phyloP scores from a whole-genome alignment of 2,797 vertebrate species.

The Rhabdophis nuchalis region DNA sequence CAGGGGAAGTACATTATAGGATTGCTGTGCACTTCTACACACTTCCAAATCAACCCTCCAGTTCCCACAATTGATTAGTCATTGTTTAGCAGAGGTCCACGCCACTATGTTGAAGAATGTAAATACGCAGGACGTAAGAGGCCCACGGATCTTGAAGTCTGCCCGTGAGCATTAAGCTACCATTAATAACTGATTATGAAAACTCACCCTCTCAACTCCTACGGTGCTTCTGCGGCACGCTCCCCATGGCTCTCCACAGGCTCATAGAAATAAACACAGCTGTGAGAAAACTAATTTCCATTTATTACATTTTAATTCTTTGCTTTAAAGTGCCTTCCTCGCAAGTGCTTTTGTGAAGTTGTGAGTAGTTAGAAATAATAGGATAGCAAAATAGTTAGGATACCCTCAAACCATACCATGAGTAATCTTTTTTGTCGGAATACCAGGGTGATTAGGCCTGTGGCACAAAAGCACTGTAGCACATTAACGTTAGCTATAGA shows the following conservation, averaged over 20 bases:
- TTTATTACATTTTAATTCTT: slow-evolving; percentile 28
- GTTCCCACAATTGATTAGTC: background rate
- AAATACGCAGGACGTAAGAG: background rate
- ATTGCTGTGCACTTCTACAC: background rate
- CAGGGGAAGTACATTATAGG: background rate
- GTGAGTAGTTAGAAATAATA: slow-evolving; percentile 43
- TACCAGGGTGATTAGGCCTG: slow-evolving; percentile 21
- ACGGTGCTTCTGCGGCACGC: slow-evolving; percentile 15
- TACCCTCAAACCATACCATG: slow-evolving; percentile 21
- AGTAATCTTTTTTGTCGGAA: slow-evolving; percentile 31
- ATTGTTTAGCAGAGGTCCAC: background rate
- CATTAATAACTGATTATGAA: slow-evolving; percentile 39
- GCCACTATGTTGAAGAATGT: background rate
- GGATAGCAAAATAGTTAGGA: slow-evolving; percentile 46
- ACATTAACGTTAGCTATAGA: slow-evolving; percentile 42
- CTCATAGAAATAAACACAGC: slow-evolving; percentile 36
- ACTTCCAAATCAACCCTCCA: background rate
- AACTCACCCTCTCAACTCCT: slow-evolving; percentile 37
- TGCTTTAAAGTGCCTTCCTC: slow-evolving; percentile 23
- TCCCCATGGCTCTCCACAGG: slow-evolving; percentile 12
- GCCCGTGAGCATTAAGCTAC: slow-evolving; percentile 13
- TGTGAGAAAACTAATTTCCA: slow-evolving; percentile 35
- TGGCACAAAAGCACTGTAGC: slow-evolving; percentile 35
- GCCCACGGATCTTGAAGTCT: background rate
- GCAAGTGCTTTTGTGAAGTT: slow-evolving; percentile 25